Evolutionary conservation across 2,888 invertebrate genomes (phyloP).

Genomic region (Melanchra persicariae): DNA sequence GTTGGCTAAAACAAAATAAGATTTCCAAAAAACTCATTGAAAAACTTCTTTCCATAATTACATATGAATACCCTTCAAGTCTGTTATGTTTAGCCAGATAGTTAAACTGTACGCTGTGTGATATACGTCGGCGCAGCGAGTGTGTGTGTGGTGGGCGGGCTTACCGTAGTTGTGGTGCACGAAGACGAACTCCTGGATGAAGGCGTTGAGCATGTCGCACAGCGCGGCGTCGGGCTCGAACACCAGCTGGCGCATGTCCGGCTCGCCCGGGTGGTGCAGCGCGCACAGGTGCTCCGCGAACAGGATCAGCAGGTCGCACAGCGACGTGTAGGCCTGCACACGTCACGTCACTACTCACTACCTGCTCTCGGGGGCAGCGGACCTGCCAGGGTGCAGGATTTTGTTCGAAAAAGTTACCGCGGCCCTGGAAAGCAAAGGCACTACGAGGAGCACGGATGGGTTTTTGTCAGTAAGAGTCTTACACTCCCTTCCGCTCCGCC

Average conservation of each 20-base stretch:
- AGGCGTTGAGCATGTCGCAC: slow-evolving; percentile 96
- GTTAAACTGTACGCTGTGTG: neutral
- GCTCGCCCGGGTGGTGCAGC: slow-evolving; percentile 79
- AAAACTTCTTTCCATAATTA: too few species aligned
- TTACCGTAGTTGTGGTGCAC: slow-evolving; percentile 97
- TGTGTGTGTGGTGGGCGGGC: neutral
- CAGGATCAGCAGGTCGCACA: slow-evolving; percentile 98
- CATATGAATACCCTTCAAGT: neutral
- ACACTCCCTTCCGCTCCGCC: too few species aligned
- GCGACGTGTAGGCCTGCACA: slow-evolving; percentile 96
- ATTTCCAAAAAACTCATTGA: too few species aligned
- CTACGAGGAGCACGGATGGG: too few species aligned
- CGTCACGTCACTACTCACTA: neutral
- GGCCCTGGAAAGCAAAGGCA: too few species aligned
- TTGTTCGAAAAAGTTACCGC: too few species aligned
- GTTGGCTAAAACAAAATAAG: neutral
- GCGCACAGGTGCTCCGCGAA: slow-evolving; percentile 96
- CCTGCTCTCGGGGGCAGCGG: too few species aligned
- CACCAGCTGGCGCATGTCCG: slow-evolving; percentile 91
- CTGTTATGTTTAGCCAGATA: neutral
- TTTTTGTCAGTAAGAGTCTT: too few species aligned
- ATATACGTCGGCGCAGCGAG: neutral
- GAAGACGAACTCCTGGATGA: slow-evolving; percentile 98
- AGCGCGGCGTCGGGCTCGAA: slow-evolving; percentile 95
- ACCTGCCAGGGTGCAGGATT: too few species aligned